Conservation (phyloP, 2,113 vertebrate species). For the Bubo blakistoni region DNA sequence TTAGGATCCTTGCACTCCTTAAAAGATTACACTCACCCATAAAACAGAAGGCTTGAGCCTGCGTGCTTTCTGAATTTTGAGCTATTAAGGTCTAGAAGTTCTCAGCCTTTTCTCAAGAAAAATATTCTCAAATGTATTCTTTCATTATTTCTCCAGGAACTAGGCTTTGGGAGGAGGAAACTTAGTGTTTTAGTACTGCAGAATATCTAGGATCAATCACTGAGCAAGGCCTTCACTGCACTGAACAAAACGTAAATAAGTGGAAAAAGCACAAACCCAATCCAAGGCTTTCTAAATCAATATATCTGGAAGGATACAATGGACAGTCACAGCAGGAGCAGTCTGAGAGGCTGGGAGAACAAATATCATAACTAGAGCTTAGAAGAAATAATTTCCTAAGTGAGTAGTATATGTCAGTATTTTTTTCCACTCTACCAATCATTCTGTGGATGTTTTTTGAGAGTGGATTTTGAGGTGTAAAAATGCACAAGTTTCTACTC, state of each 20-base stretch:
- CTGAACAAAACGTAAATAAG: not conserved
- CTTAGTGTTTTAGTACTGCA: not conserved
- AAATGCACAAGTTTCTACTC: not conserved
- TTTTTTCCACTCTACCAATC: not conserved
- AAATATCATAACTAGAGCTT: not conserved
- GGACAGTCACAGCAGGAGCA: not conserved
- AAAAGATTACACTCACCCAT: not conserved
- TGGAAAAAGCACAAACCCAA: not conserved
- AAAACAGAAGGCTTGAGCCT: not conserved
- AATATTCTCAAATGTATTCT: not conserved
- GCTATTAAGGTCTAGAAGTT: not conserved
- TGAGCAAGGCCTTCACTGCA: not conserved
- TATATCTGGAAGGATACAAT: not conserved
- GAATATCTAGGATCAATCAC: not conserved
- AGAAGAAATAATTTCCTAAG: not conserved
- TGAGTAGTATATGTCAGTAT: not conserved
- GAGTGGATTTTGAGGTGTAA: not conserved
- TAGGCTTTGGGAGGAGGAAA: not conserved
- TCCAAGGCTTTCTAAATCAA: not conserved
- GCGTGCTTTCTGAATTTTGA: not conserved
- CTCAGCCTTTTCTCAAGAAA: not conserved
- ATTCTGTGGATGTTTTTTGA: not conserved
- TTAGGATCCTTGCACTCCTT: not conserved
- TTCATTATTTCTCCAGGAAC: not conserved
- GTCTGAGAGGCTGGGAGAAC: not conserved